Evolutionary conservation across 2,113 vertebrate genomes (phyloP), one percentile per base, ranked within the genome.

Genomic region (Hyperopisus bebe): DNA sequence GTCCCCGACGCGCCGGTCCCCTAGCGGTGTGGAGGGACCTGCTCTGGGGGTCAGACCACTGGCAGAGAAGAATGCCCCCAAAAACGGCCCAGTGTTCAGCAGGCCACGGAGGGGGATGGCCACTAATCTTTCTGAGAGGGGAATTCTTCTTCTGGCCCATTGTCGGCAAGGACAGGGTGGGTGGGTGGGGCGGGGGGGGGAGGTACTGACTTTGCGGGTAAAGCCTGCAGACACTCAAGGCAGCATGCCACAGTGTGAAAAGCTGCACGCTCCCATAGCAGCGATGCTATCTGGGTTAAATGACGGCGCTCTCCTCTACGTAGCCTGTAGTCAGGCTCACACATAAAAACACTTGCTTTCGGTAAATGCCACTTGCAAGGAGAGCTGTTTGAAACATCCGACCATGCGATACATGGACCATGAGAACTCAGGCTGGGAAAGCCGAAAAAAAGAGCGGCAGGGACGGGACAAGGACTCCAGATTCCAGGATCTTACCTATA

Each of bases 101-200:
- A 92, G 91, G 91, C 92, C 91, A 93, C 94, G 91, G 93, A 94
- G 95, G 95, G 93, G 95, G 95, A 95, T 91, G 90, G 93, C 93
- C 93, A 93, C 94, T 96, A 96, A 96, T 95, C 95, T 96, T 96
- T 96, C 95, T 95, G 94, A 96, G 95, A 96, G 95, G 94, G 94
- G 92, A 93, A 94, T 95, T 95, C 95, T 90, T 91, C 90, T 44
- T 31, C 47, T 53, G 74, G 46, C 88, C 91, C 91, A 27, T 84
- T 85, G 74, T 90, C 92, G 55, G 91, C 93, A 92, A 92, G 77
- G 13, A 11, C 53, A 53, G 17, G 51, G 17, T 53, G 51, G 17
- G 17, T 1, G 35, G 66, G 21, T 0, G 15, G 0, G 50, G 50
- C 5, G 5, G 27, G 62, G 19, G 7, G 11, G 11, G 66, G 10